These are phyloP conservation scores for Cataglyphis cursor DNA, from an alignment of 2,888 invertebrate species.

Conservation along the genomic window DNA sequence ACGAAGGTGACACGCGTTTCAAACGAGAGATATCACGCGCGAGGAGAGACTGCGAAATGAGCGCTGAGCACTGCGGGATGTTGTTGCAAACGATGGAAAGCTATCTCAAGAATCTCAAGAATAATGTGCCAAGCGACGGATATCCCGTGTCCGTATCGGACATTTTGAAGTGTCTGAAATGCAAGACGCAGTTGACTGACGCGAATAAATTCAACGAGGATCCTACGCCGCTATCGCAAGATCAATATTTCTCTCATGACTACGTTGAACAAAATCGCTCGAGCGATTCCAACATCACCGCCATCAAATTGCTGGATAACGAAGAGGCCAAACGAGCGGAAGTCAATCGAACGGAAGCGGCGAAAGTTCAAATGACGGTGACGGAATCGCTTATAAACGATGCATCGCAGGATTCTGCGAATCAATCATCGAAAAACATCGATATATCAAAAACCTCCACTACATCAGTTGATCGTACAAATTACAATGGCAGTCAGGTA, in stretches of 20 bases:
- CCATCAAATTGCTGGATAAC: conserved; percentile 48
- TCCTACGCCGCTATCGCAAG: neutral
- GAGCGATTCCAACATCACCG: conserved; percentile 17
- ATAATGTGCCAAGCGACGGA: neutral
- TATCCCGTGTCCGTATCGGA: conserved; percentile 37
- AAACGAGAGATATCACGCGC: conserved; percentile 36
- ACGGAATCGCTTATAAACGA: neutral
- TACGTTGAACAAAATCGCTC: neutral
- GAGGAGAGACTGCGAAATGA: conserved; percentile 28
- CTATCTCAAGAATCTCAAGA: neutral
- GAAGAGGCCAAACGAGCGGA: neutral
- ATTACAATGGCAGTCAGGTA: too few species aligned
- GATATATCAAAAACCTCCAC: neutral
- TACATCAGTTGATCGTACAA: neutral
- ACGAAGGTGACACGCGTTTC: conserved; percentile 29
- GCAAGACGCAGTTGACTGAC: conserved; percentile 54
- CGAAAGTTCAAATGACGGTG: neutral
- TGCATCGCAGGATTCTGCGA: neutral
- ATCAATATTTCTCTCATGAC: neutral
- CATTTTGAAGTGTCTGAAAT: conserved; percentile 71
- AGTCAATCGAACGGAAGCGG: neutral
- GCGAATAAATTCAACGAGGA: neutral
- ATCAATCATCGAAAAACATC: neutral
- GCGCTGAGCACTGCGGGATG: conserved; percentile 38
- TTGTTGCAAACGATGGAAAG: conserved; percentile 54